Conservation (phyloP, 2,113 vertebrate genomes). For the Ciconia maguari region DNA sequence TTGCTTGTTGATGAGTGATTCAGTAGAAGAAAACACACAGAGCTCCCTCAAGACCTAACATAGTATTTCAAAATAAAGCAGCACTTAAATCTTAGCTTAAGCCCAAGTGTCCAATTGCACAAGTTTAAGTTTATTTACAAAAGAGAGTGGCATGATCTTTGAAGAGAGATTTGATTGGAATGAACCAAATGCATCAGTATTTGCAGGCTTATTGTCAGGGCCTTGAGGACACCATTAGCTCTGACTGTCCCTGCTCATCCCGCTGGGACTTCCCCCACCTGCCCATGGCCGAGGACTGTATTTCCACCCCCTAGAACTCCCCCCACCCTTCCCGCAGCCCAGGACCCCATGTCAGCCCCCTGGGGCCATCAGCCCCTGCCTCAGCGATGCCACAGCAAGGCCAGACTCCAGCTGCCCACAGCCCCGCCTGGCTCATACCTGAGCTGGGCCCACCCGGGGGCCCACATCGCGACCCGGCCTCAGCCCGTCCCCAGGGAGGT, state of each 20-base stretch:
- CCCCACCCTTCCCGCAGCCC: background rate
- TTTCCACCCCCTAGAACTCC: background rate
- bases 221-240: background rate
- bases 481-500: accelerated
- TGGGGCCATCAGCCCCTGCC: background rate
- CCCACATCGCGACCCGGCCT: background rate
- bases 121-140: background rate
- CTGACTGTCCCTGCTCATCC: background rate
- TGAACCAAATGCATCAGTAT: background rate
- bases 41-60: background rate
- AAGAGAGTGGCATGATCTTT: background rate
- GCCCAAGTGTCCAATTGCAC: background rate
- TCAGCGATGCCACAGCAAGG: background rate
- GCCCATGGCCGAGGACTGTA: accelerated
- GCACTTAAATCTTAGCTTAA: background rate
- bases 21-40: background rate
- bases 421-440: background rate
- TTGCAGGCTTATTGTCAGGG: background rate
- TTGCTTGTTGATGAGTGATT: background rate
- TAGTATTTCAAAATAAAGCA: background rate
- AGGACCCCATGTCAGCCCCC: background rate
- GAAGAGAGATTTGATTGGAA: background rate
- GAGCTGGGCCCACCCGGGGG: accelerated
- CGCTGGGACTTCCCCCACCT: background rate
- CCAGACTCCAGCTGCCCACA: background rate